Percentiles rank a stretch among this genome's conserved stretches.
Conservation (phyloP, 37 sponge, comb jelly and placozoan species). For the Theonella swinhoei region DNA sequence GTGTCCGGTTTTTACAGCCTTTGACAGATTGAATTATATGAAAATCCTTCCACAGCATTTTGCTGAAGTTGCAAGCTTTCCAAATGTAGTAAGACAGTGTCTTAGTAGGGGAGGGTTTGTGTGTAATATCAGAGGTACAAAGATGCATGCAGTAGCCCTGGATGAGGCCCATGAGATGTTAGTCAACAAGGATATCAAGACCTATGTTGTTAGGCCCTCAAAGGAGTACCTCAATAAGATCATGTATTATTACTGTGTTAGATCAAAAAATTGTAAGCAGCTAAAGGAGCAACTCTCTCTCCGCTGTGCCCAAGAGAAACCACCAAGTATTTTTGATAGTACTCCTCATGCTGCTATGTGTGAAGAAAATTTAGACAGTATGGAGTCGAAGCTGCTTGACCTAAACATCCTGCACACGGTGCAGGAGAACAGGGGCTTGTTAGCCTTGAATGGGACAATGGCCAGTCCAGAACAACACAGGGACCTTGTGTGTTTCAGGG, state of each 20-base stretch:
- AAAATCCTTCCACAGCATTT: no score
- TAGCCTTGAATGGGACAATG: not conserved
- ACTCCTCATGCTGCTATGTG: constrained; percentile 1
- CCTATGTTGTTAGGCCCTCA: not conserved
- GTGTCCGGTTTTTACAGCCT: no score
- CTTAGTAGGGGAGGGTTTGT: not conserved
- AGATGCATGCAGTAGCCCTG: not conserved
- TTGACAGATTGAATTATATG: no score
- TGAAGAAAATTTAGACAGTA: constrained; percentile 3
- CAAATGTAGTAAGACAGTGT: no score
- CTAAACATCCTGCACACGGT: not conserved
- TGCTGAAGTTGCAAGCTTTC: no score
- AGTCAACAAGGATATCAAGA: constrained; percentile 3
- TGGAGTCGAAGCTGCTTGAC: not conserved
- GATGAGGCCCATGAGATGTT: constrained; percentile 21
- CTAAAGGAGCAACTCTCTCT: constrained; percentile 2
- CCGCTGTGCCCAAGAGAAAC: not conserved
- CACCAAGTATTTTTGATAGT: not conserved
- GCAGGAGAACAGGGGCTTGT: constrained; percentile 3
- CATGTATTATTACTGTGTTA: not conserved
- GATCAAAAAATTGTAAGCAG: not conserved
- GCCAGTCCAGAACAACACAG: not conserved
- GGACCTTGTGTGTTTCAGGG: not conserved
- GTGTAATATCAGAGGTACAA: not conserved
- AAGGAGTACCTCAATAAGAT: not conserved